Evolutionary conservation across 2,797 vertebrate species (phyloP).

Genomic region (Schizopygopsis pylzovi): DNA sequence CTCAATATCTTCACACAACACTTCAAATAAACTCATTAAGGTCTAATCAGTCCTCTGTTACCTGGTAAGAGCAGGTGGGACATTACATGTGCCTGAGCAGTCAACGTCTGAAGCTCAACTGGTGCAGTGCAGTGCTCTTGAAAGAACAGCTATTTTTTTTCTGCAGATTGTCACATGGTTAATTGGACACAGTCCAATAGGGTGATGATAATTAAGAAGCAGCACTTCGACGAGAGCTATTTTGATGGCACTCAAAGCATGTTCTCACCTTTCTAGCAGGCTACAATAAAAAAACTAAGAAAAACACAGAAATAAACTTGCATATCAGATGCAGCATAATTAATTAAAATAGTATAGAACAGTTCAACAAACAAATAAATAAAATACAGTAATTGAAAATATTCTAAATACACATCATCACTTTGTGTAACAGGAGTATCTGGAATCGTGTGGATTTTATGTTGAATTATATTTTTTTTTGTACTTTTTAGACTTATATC

Average conservation of each 20-base stretch:
- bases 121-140: neutral
- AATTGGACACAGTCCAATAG: constrained; percentile 1
- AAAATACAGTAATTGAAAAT: neutral
- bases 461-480: neutral
- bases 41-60: constrained; percentile 15
- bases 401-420: neutral
- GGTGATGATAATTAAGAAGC: neutral
- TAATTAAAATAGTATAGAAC: constrained; percentile 1
- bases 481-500: neutral
- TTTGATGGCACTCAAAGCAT: constrained; percentile 4
- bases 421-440: neutral
- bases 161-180: neutral
- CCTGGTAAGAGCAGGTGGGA: constrained; percentile 21
- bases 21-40: constrained; percentile 41
- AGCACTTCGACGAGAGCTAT: constrained; percentile 22
- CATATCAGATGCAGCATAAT: neutral
- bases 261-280: neutral
- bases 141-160: constrained; percentile 7
- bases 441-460: neutral
- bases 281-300: neutral
- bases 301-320: constrained; percentile 8
- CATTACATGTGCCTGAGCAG: constrained; percentile 10
- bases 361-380: neutral
- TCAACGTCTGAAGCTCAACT: constrained; percentile 23
- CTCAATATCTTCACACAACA: constrained; percentile 37